phyloP scores from a whole-genome alignment of 2,888 invertebrate genomes.

The Drosophila stalkeri region DNA sequence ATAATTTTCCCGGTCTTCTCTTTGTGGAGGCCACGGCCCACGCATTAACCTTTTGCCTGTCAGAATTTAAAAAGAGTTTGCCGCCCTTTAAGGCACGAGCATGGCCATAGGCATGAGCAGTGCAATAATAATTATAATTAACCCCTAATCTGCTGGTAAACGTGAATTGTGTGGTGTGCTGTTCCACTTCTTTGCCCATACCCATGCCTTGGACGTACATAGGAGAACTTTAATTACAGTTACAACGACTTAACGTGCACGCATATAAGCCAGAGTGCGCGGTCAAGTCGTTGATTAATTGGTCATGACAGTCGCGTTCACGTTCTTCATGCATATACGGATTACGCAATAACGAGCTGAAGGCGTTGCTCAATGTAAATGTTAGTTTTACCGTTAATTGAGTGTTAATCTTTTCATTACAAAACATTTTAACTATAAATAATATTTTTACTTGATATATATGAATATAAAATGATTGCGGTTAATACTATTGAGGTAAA shows the following conservation, averaged over 20 bases:
- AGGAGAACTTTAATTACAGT: constrained; percentile 67
- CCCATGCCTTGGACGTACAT: constrained; percentile 27
- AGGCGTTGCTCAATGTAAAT: constrained; percentile 31
- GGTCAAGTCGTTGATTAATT: constrained; percentile 69
- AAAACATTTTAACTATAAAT: neutral
- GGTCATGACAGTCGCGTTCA: constrained; percentile 42
- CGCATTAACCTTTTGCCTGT: constrained; percentile 60
- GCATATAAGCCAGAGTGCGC: constrained; percentile 25
- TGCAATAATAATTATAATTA: constrained; percentile 66
- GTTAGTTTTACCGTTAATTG: constrained; percentile 5
- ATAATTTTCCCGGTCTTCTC: constrained; percentile 46
- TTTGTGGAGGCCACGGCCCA: constrained; percentile 40
- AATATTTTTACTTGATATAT: neutral
- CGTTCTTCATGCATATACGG: constrained; percentile 33
- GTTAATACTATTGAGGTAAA: neutral
- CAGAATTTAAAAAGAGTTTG: constrained; percentile 49
- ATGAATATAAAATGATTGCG: neutral
- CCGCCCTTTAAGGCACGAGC: constrained; percentile 38
- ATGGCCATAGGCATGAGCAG: constrained; percentile 19
- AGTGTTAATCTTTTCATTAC: constrained; percentile 1
- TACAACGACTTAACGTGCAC: constrained; percentile 46
- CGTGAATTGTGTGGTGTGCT: constrained; percentile 36
- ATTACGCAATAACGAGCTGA: constrained; percentile 59
- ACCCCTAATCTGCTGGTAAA: constrained; percentile 52
- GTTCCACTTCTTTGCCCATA: constrained; percentile 23